Percentiles rank a stretch among this genome's conserved stretches.
Conservation (phyloP, 2,113 vertebrate genomes). For the Naja naja region DNA sequence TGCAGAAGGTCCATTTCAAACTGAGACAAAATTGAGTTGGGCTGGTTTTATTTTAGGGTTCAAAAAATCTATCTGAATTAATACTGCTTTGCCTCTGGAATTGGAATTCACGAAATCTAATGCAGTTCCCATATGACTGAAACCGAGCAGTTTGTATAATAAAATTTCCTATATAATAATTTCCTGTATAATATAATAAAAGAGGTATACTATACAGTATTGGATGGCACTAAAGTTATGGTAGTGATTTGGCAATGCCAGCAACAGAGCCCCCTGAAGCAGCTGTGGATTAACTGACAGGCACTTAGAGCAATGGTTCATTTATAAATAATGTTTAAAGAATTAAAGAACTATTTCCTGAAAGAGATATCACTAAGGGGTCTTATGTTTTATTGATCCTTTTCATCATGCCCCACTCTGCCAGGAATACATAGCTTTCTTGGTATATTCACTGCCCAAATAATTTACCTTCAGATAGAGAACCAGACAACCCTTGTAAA, state of each 20-base stretch:
- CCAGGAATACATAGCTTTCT: not conserved
- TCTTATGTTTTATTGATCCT: not conserved
- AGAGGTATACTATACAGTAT: not conserved
- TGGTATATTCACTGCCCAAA: not conserved
- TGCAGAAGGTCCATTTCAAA: not conserved
- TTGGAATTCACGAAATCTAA: not conserved
- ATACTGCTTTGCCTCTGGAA: not conserved
- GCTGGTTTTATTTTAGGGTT: not conserved
- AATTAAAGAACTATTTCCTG: not conserved
- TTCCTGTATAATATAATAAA: too few relatives aligned
- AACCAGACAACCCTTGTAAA: not conserved
- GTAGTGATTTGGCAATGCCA: not conserved
- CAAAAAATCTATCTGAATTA: not conserved
- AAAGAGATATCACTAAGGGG: not conserved
- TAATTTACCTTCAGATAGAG: not conserved
- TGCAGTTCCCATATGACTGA: not conserved
- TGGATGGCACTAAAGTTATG: not conserved
- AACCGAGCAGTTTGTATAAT: not conserved
- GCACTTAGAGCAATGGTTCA: not conserved
- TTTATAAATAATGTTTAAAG: not conserved
- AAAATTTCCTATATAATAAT: not conserved
- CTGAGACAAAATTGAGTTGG: not conserved
- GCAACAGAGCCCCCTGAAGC: not conserved
- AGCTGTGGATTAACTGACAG: not conserved
- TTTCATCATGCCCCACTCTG: not conserved